phyloP scores from a whole-genome alignment of 2,888 invertebrate genomes.

The Ecliptopera silaceata region DNA sequence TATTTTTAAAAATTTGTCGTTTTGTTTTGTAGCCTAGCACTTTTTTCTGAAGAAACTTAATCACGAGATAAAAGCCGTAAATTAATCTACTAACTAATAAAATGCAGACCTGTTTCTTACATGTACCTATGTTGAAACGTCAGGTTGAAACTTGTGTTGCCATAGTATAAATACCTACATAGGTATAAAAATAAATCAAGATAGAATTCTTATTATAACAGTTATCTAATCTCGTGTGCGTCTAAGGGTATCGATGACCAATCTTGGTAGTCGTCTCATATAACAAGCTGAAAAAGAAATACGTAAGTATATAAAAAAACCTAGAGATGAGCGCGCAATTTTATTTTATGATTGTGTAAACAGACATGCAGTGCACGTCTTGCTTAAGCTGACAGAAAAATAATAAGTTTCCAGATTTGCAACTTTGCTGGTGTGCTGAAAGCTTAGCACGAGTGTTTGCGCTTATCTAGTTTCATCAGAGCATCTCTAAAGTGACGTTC shows the following conservation, averaged over 20 bases:
- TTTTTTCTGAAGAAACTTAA: no score
- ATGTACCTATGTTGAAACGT: no score
- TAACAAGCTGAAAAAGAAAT: constrained; percentile 10
- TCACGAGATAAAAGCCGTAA: no score
- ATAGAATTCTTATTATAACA: no score
- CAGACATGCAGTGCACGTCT: constrained; percentile 35
- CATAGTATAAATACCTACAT: no score
- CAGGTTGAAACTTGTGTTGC: no score
- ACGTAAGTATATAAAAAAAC: constrained; percentile 14
- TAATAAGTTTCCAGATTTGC: constrained; percentile 36
- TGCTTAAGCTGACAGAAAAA: constrained; percentile 36
- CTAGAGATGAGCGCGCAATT: constrained; percentile 31
- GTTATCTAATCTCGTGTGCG: background rate
- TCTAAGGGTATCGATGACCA: constrained; percentile 1
- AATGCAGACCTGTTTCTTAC: no score
- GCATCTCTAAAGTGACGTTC: background rate
- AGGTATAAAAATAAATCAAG: no score
- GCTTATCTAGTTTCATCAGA: background rate
- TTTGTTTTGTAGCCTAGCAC: no score
- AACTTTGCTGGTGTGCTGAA: constrained; percentile 14
- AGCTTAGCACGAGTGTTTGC: constrained; percentile 5
- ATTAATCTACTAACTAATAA: no score
- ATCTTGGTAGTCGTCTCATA: background rate
- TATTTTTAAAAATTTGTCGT: no score
- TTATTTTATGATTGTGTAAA: constrained; percentile 37